phyloP scores from a whole-genome alignment of 2,888 invertebrate species.

The Drosophila flavopinicola region DNA sequence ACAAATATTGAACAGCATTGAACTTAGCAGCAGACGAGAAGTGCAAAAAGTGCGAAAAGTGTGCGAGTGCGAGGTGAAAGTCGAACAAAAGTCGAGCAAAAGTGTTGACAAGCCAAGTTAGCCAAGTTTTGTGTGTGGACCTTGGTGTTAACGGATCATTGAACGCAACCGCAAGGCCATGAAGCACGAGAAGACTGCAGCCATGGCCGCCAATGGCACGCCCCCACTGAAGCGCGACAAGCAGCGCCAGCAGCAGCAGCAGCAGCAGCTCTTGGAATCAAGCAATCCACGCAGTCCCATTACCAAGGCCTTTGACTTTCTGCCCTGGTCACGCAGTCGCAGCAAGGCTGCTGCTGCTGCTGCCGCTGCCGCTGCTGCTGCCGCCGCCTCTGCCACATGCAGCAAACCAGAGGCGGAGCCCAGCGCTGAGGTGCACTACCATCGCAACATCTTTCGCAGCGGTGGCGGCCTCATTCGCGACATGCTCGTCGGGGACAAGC shows the following conservation, averaged over 20 bases:
- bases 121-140: constrained; percentile 26
- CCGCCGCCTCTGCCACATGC: no score
- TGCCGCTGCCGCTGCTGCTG: no score
- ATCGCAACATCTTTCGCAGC: constrained; percentile 82
- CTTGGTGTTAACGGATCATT: constrained; percentile 47
- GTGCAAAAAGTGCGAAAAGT: constrained; percentile 15
- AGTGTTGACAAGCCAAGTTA: constrained; percentile 20
- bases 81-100: constrained; percentile 28
- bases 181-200: constrained; percentile 79
- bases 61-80: constrained; percentile 10
- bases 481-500: constrained; percentile 81
- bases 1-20: constrained; percentile 56
- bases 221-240: constrained; percentile 43
- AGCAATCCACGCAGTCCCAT: constrained; percentile 80
- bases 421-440: constrained; percentile 69
- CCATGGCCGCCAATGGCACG: constrained; percentile 51
- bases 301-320: constrained; percentile 83
- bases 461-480: constrained; percentile 82
- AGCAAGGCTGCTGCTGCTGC: constrained; percentile 55
- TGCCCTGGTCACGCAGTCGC: constrained; percentile 82
- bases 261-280: constrained; percentile 40
- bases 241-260: constrained; percentile 21
- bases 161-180: constrained; percentile 56
- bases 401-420: constrained; percentile 20
- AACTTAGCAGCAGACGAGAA: constrained; percentile 30